Conservation (phyloP, 2,888 invertebrate species). For the Cetonia aurata region DNA sequence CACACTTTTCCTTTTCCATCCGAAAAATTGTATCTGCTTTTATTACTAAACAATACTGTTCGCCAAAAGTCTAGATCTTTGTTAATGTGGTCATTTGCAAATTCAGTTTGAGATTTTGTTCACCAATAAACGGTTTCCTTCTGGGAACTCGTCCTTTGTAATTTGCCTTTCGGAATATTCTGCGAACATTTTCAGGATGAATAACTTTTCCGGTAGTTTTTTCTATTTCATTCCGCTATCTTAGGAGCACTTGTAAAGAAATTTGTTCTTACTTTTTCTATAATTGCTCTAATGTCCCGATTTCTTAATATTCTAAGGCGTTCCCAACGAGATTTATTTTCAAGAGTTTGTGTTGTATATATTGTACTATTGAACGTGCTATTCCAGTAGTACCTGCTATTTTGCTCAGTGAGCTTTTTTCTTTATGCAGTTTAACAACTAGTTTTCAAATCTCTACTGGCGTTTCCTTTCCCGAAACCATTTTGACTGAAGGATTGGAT, state of each 20-base stretch:
- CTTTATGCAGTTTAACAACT: too few species aligned
- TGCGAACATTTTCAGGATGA: slow-evolving; percentile 3
- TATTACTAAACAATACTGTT: slow-evolving; percentile 50
- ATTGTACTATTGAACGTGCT: too few species aligned
- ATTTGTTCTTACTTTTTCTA: background rate
- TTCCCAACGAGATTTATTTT: slow-evolving; percentile 2
- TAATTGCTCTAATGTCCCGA: background rate
- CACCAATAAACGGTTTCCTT: background rate
- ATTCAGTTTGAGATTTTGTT: slow-evolving; percentile 5
- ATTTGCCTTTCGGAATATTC: background rate
- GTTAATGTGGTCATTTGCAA: too few species aligned
- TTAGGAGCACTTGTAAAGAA: background rate
- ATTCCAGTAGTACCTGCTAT: too few species aligned
- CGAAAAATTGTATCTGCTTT: slow-evolving; percentile 51
- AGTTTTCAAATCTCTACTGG: too few species aligned
- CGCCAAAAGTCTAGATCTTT: background rate
- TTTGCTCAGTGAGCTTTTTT: too few species aligned
- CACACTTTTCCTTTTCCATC: slow-evolving; percentile 48
- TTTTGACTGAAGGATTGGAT: too few species aligned
- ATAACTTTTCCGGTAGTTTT: slow-evolving; percentile 12
- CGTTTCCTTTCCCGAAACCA: too few species aligned
- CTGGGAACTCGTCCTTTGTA: background rate
- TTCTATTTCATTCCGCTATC: background rate
- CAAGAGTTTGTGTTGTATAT: slow-evolving; percentile 1
- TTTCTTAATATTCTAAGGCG: background rate